Conservation (phyloP, 2,888 invertebrate species). For the Prenolepis imparis region DNA sequence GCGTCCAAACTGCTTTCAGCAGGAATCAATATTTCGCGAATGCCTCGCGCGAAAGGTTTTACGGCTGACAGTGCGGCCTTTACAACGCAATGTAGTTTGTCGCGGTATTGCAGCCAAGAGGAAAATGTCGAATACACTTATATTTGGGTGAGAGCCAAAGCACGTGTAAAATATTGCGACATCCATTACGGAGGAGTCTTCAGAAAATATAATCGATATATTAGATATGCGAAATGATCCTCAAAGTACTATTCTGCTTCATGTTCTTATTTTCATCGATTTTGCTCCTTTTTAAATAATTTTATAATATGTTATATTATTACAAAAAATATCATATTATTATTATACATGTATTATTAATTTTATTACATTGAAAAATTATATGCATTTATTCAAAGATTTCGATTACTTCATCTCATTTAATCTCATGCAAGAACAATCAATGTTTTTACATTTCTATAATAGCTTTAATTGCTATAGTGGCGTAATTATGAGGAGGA, state of each 20-base stretch:
- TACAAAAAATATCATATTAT: neutral
- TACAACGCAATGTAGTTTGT: slow-evolving; percentile 50
- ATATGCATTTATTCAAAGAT: neutral
- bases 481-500: slow-evolving; percentile 28
- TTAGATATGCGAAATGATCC: neutral
- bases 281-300: neutral
- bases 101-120: slow-evolving; percentile 39
- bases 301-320: neutral
- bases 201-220: neutral
- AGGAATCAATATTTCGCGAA: slow-evolving; percentile 52
- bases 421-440: neutral
- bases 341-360: neutral
- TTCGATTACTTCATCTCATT: slow-evolving; percentile 19
- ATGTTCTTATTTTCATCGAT: neutral
- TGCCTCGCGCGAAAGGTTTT: slow-evolving; percentile 50
- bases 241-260: neutral
- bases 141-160: slow-evolving; percentile 13
- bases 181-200: slow-evolving; percentile 2
- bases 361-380: neutral
- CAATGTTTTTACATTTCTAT: neutral
- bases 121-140: slow-evolving; percentile 46
- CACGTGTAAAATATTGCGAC: slow-evolving; percentile 15
- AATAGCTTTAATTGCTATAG: slow-evolving; percentile 32
- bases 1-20: slow-evolving; percentile 54
- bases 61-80: slow-evolving; percentile 55